Percentiles rank a stretch among this genome's conserved stretches.
Conservation (phyloP, 2,888 invertebrate species). For the Chrysolina haemoptera region DNA sequence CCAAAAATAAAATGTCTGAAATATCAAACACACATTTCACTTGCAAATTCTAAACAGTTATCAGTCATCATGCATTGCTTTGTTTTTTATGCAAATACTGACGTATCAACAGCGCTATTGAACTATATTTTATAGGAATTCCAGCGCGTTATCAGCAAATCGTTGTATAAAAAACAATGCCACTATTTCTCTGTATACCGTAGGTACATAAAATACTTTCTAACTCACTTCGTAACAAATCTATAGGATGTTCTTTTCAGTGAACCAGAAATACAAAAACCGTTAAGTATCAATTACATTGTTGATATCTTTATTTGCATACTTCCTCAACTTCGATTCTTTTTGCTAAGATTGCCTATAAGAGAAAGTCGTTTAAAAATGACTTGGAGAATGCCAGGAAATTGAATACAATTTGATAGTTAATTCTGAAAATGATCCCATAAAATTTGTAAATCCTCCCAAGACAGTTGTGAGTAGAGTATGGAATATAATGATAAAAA, state of each 20-base stretch:
- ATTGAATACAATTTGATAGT: neutral
- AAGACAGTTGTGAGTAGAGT: neutral
- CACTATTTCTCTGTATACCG: neutral
- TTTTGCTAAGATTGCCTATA: neutral
- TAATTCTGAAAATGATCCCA: neutral
- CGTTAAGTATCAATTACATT: conserved; percentile 37
- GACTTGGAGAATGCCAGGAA: neutral
- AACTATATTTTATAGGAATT: neutral
- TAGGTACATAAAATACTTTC: conserved; percentile 28
- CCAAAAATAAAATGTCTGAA: neutral
- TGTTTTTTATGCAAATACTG: conserved; percentile 10
- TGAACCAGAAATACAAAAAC: conserved; percentile 38
- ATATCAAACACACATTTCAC: neutral
- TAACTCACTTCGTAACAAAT: conserved; percentile 25
- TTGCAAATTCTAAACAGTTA: conserved; percentile 5
- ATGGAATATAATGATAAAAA: too few species aligned
- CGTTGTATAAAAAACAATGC: conserved; percentile 11
- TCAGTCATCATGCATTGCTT: neutral
- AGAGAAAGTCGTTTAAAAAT: conserved; percentile 25
- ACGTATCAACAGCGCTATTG: conserved; percentile 10
- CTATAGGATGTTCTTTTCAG: conserved; percentile 29
- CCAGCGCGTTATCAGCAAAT: neutral
- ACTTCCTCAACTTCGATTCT: conserved; percentile 35
- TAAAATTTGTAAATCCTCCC: neutral
- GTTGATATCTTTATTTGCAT: conserved; percentile 38